Evolutionary conservation across 2,888 invertebrate genomes (phyloP), one percentile per base, ranked within the genome.

Genomic region (Dryocosmus kuriphilus): DNA sequence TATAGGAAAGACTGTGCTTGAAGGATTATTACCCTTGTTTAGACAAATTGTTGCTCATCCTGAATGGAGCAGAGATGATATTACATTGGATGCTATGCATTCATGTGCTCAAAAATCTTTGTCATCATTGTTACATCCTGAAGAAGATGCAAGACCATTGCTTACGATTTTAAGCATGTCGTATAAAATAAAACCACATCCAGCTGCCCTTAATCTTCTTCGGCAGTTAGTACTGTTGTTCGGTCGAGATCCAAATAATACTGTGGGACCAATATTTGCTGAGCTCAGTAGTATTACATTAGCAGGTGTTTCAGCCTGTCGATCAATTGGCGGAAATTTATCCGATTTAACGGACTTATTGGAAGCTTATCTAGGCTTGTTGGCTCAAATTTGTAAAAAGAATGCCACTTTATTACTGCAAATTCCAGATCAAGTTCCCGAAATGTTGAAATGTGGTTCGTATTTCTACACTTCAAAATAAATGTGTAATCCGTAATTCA

Each of bases 351-450:
- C 95, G 0, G 96, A 96, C 87, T 92, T 97, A 30, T 92, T 96
- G 61, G 96, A 96, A 86, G 94, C 93, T 1, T 95, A 96, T 86
- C 95, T 96, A 89, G 87, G 92, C 2, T 90, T 95, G 81, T 92
- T 96, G 30, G 92, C 94, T 7, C 94, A 94, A 77, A 90, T 96
- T 79, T 93, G 94, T 74, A 96, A 95, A 91, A 96, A 95, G 89
- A 93, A 93, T 80, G 83, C 82, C n/a, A 88, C 86, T 77, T 86
- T 92, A 84, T 89, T 92, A 73, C 89, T 91, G 78, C 91, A 87
- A 67, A 85, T 89, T 8, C 89, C 92, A 16, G 91, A 92, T 65
- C 90, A 92, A 78, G 88, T 92, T 61, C 88, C 88, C 35, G 89
- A 92, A 77, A 92, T 92, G 85, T 86, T 90, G 84, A 92, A 88